Conservation (phyloP, 2,888 invertebrate species). For the Cheiracanthium punctorium region DNA sequence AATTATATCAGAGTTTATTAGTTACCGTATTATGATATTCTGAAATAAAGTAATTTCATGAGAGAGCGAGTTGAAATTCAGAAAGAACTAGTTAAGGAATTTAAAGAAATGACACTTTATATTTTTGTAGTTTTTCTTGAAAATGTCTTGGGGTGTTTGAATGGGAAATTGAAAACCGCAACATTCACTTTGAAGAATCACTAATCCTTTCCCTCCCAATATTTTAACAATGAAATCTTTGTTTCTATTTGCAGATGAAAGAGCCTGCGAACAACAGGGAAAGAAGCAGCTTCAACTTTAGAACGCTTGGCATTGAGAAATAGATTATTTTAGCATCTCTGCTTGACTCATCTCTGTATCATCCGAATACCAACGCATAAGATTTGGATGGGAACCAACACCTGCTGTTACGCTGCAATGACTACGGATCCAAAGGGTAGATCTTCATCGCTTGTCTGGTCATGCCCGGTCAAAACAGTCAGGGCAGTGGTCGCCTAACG, state of each 20-base stretch:
- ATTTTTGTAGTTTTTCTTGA: no score
- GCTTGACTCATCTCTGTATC: conserved; percentile 50
- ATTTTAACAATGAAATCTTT: background rate
- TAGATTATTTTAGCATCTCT: conserved; percentile 53
- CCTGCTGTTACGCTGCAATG: conserved; percentile 46
- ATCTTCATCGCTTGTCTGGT: background rate
- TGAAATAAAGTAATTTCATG: no score
- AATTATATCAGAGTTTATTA: no score
- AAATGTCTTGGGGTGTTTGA: background rate
- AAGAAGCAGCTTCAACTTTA: conserved; percentile 15
- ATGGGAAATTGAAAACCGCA: no score
- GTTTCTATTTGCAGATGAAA: conserved; percentile 31
- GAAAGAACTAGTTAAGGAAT: no score
- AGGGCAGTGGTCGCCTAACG: background rate
- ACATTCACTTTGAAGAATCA: background rate
- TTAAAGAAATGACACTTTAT: no score
- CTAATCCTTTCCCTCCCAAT: background rate
- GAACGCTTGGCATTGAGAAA: conserved; percentile 55
- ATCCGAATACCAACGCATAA: conserved; percentile 42
- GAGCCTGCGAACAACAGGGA: conserved; percentile 9
- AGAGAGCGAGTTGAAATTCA: no score
- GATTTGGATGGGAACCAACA: conserved; percentile 57
- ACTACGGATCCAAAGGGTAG: conserved; percentile 9
- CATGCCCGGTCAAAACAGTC: conserved; percentile 4
- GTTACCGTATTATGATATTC: no score